These are phyloP conservation scores for Macropodus opercularis DNA, from an alignment of 2,797 vertebrate species.

Conservation along the genomic window DNA sequence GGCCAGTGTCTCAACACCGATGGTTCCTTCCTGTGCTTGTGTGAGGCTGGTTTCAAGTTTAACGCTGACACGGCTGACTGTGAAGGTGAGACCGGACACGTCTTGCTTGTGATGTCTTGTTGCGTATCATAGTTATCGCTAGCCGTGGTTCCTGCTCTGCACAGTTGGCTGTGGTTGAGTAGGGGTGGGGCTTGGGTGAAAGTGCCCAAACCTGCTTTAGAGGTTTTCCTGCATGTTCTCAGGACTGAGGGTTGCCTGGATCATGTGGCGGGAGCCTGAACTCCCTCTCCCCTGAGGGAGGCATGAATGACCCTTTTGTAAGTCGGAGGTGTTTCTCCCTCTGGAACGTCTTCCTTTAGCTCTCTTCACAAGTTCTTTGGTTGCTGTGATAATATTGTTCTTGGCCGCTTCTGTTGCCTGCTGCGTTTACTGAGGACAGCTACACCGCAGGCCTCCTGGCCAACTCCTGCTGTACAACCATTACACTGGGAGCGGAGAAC, in stretches of 20 bases:
- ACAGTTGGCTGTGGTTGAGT: constrained; percentile 54
- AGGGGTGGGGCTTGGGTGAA: constrained; percentile 40
- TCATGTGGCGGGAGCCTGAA: constrained; percentile 54
- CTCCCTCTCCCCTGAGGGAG: constrained; percentile 50
- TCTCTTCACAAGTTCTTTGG: constrained; percentile 78
- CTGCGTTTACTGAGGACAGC: constrained; percentile 73
- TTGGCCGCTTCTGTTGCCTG: constrained; percentile 73
- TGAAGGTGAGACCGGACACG: constrained; percentile 66
- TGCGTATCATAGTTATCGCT: constrained; percentile 23
- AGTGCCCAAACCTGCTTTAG: constrained; percentile 53
- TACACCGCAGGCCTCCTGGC: constrained; percentile 70
- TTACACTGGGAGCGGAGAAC: constrained; percentile 56
- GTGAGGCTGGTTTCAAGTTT: constrained; percentile 78
- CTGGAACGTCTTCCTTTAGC: constrained; percentile 75
- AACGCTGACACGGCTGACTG: constrained; percentile 70
- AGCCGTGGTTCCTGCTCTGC: too few species aligned
- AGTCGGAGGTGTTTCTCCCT: constrained; percentile 77
- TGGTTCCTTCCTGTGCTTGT: constrained; percentile 79
- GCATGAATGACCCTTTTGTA: constrained; percentile 78
- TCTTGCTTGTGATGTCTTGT: constrained; percentile 19
- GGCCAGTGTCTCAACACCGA: constrained; percentile 77
- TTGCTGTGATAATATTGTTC: constrained; percentile 82
- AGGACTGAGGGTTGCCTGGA: constrained; percentile 52
- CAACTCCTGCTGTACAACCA: constrained; percentile 53
- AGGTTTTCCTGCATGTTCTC: constrained; percentile 48